phyloP scores from a whole-genome alignment of 2,888 invertebrate genomes.

The Myopa testacea region DNA sequence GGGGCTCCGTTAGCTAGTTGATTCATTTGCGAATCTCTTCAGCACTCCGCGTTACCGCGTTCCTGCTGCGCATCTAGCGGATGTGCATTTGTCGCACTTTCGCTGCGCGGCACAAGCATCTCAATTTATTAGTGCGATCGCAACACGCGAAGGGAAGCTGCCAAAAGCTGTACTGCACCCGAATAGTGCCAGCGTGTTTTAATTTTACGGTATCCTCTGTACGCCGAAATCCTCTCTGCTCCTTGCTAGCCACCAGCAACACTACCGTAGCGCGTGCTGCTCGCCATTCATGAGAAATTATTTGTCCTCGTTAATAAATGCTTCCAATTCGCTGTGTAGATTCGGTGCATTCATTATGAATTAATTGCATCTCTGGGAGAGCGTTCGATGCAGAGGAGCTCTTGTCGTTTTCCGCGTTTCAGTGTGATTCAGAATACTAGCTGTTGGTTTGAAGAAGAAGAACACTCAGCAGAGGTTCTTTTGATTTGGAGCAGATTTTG shows the following conservation, averaged over 20 bases:
- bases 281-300: neutral
- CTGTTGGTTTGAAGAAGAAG: neutral
- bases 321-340: slow-evolving; percentile 12
- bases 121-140: slow-evolving; percentile 35
- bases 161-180: slow-evolving; percentile 5
- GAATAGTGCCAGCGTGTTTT: neutral
- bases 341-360: slow-evolving; percentile 24
- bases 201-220: too few relatives aligned
- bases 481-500: neutral
- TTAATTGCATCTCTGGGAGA: slow-evolving; percentile 2
- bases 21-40: slow-evolving; percentile 26
- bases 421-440: neutral
- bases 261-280: neutral
- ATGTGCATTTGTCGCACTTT: slow-evolving; percentile 22
- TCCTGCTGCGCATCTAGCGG: neutral
- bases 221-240: neutral
- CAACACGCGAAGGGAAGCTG: slow-evolving; percentile 15
- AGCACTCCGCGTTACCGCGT: neutral
- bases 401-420: neutral
- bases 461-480: neutral
- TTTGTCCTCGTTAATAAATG: slow-evolving; percentile 19
- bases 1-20: neutral
- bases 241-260: neutral
- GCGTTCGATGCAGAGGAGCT: too few relatives aligned
- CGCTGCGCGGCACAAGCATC: slow-evolving; percentile 17